phyloP scores from a whole-genome alignment of 2,113 vertebrate species.

The Anoura caudifer region DNA sequence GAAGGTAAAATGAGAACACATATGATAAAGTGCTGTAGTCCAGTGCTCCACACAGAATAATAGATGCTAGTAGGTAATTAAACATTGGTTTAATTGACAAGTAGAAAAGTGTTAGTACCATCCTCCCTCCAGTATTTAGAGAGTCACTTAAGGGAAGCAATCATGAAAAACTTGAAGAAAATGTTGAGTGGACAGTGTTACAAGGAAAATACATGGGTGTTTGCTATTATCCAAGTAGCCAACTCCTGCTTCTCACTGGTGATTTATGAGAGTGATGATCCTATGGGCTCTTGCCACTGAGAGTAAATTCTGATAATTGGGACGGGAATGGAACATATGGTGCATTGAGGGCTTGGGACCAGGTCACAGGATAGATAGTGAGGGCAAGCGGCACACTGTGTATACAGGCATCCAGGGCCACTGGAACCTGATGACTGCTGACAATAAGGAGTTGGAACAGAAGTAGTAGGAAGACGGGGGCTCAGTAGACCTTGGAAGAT shows the following conservation, averaged over 20 bases:
- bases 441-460: background rate
- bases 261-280: background rate
- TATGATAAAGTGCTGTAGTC: background rate
- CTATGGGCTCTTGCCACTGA: background rate
- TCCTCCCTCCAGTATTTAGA: background rate
- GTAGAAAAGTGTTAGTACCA: background rate
- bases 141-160: background rate
- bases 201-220: background rate
- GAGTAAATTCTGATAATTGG: background rate
- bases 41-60: background rate
- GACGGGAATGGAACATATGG: background rate
- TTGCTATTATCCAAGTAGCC: background rate
- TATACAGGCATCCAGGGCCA: background rate
- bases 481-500: background rate
- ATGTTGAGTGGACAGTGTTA: background rate
- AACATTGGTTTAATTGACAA: background rate
- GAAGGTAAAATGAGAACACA: background rate
- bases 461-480: background rate
- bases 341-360: background rate
- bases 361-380: background rate
- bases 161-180: background rate
- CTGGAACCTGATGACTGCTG: background rate
- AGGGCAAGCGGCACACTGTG: background rate
- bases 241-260: background rate
- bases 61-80: background rate